phyloP scores from a whole-genome alignment of 1,140 invertebrate genomes.

The Linepithema humile region DNA sequence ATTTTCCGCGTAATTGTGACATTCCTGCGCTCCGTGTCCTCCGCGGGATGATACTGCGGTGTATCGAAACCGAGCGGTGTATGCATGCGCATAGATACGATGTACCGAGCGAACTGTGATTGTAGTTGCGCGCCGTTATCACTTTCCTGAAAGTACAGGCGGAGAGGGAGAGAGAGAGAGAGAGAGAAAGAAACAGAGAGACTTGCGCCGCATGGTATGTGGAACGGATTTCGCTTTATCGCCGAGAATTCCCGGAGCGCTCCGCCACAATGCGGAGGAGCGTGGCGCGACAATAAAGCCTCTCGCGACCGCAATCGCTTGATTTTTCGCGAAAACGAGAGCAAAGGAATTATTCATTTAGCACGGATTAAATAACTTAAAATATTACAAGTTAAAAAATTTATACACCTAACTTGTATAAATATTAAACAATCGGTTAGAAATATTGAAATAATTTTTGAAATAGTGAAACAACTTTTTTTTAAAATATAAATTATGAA shows the following conservation, averaged over 20 bases:
- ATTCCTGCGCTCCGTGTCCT: slow-evolving; percentile 46
- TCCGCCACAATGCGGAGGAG: background rate
- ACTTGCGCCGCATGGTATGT: slow-evolving; percentile 7
- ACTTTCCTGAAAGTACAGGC: slow-evolving; percentile 37
- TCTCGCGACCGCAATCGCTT: slow-evolving; percentile 5
- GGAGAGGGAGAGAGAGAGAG: too few species aligned
- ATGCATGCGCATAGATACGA: background rate
- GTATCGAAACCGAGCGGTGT: background rate
- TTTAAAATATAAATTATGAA: too few species aligned
- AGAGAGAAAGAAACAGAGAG: background rate
- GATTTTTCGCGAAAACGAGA: background rate
- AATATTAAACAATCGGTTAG: too few species aligned
- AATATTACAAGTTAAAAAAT: too few species aligned
- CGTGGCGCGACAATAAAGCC: background rate
- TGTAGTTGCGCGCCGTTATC: slow-evolving; percentile 5
- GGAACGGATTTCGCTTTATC: slow-evolving; percentile 50
- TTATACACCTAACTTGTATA: too few species aligned
- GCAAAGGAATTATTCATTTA: background rate
- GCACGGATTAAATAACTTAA: background rate
- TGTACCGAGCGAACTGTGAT: background rate
- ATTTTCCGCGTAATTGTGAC: slow-evolving; percentile 52
- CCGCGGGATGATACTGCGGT: slow-evolving; percentile 5
- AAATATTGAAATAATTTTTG: too few species aligned
- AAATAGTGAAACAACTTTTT: too few species aligned
- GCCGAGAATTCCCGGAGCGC: slow-evolving; percentile 19